These are phyloP conservation scores for Polydrusus tereticollis DNA, from an alignment of 2,888 invertebrate genomes.

Conservation along the genomic window DNA sequence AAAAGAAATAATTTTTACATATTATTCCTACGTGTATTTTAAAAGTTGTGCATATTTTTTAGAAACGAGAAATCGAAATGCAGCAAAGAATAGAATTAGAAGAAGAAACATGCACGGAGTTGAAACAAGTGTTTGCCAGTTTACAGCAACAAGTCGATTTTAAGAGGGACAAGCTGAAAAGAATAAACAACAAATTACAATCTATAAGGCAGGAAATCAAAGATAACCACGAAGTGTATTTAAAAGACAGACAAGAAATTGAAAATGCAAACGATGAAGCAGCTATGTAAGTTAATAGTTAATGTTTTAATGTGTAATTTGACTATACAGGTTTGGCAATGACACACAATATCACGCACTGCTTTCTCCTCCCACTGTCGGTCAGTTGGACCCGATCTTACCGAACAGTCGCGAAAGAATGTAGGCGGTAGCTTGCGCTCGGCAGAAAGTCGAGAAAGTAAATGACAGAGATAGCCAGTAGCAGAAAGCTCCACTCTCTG, in stretches of 20 bases:
- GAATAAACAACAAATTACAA: conserved; percentile 87
- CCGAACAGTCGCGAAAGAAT: too few relatives aligned
- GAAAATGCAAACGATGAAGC: conserved; percentile 94
- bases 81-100: conserved; percentile 93
- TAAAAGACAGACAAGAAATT: conserved; percentile 90
- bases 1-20: background rate
- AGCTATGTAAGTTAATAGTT: conserved; percentile 70
- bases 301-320: too few relatives aligned
- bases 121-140: conserved; percentile 91
- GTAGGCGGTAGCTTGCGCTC: too few relatives aligned
- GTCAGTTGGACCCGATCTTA: too few relatives aligned
- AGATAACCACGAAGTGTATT: conserved; percentile 89
- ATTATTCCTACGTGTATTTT: too few relatives aligned
- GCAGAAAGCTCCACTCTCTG: too few relatives aligned
- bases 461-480: too few relatives aligned
- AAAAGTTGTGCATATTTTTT: too few relatives aligned
- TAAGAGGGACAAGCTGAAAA: conserved; percentile 93
- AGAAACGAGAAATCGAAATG: conserved; percentile 86
- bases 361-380: too few relatives aligned
- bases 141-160: conserved; percentile 97
- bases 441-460: too few relatives aligned
- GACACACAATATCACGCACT: too few relatives aligned
- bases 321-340: too few relatives aligned
- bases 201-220: conserved; percentile 82
- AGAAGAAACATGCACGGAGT: conserved; percentile 92